These are phyloP conservation scores for Euura lappo DNA, from an alignment of 1,140 invertebrate species.

Conservation along the genomic window DNA sequence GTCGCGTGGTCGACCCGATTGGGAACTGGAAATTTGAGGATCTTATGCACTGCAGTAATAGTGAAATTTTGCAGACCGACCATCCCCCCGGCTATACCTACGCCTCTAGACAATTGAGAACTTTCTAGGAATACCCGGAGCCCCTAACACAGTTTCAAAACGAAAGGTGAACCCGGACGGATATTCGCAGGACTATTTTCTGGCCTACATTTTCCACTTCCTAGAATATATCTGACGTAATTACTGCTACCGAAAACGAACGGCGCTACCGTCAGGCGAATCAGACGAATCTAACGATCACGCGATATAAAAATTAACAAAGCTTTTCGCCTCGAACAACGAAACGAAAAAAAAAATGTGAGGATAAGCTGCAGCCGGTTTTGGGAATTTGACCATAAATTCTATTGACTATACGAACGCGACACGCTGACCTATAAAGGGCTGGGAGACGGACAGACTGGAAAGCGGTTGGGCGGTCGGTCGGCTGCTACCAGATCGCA, in stretches of 20 bases:
- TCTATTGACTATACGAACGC: background rate
- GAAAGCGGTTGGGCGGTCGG: background rate
- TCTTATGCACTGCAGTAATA: background rate
- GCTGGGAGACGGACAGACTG: background rate
- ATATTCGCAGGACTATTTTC: background rate
- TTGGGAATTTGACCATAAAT: background rate
- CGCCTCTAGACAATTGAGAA: background rate
- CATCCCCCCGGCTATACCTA: background rate
- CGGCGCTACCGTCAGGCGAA: background rate
- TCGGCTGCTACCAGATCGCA: background rate
- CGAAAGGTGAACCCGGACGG: background rate
- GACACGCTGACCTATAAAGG: conserved; percentile 43
- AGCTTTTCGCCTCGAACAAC: background rate
- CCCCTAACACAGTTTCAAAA: background rate
- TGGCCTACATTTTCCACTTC: background rate
- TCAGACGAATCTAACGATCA: background rate
- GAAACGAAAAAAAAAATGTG: background rate
- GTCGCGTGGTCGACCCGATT: background rate
- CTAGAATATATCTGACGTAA: background rate
- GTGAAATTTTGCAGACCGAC: background rate
- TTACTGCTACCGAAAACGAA: background rate
- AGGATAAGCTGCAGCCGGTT: background rate
- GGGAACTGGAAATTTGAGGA: background rate
- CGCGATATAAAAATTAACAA: background rate
- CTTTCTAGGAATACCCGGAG: background rate